These are phyloP conservation scores for Rosalia funebris DNA, from an alignment of 2,888 invertebrate genomes.

Conservation along the genomic window DNA sequence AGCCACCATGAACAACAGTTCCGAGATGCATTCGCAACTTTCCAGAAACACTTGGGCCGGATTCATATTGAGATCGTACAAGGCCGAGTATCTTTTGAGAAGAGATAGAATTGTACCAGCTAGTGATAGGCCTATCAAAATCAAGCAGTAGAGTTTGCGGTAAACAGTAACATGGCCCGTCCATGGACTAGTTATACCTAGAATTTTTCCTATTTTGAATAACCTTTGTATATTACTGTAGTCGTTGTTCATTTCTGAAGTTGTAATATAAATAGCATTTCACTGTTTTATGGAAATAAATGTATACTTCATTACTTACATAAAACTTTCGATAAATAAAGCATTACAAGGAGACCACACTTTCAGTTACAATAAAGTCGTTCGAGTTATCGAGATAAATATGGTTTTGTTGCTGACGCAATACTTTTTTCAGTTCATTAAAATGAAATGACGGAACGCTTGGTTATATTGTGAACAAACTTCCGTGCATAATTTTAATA, in stretches of 20 bases:
- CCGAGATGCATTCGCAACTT: conserved; percentile 22
- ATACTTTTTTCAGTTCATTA: no score
- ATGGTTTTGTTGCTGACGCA: not conserved
- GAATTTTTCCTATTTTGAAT: conserved; percentile 5
- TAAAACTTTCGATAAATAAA: no score
- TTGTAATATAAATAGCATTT: no score
- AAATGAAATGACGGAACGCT: no score
- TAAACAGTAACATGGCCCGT: not conserved
- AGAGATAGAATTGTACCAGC: conserved; percentile 28
- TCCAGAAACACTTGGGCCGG: conserved; percentile 30
- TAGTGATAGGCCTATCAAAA: conserved; percentile 10
- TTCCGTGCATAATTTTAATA: not conserved
- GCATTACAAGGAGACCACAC: not conserved
- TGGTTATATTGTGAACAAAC: no score
- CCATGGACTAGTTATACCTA: conserved; percentile 8
- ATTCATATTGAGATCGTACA: conserved; percentile 5
- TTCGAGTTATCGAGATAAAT: not conserved
- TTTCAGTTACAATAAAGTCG: not conserved
- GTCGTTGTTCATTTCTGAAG: conserved; percentile 10
- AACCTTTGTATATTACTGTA: not conserved
- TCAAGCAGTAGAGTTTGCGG: conserved; percentile 4
- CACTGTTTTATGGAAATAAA: no score
- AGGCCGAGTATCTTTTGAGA: conserved; percentile 15
- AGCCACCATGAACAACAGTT: conserved; percentile 30
- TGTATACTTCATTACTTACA: no score